Evolutionary conservation across 2,888 invertebrate genomes (phyloP), one percentile per base, ranked within the genome.

Genomic region (Fragum whitleyi): DNA sequence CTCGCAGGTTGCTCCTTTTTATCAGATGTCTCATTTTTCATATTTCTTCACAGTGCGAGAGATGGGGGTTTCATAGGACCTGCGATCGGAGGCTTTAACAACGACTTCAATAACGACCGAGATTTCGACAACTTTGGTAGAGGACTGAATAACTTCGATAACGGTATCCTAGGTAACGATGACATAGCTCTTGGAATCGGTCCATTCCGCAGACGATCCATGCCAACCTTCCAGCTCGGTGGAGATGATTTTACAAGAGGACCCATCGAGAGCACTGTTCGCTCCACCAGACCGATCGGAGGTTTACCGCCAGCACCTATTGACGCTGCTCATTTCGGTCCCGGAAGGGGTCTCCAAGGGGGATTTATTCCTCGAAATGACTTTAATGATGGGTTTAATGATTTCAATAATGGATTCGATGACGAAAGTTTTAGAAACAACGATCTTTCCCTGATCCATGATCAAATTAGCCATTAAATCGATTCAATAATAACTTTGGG

Each of bases 151-250:
- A 47, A 47, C 47, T 47, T 47, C 3, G n/a, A 47, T 16, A 47
- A 47, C 47, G 47, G 47, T 47, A 47, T 47, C 47, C 3, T 47
- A 19, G 47, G 47, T 47, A 47, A 47, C 16, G 47, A 47, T 47
- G 47, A 47, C 14, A n/a, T 47, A 14, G 47, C 47, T 47, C 47
- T 47, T 19, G 47, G 47, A 14, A 47, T 47, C 2, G 47, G 47
- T 47, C 47, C 47, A 47, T 47, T 47, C 47, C 47, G 47, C 47
- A 47, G 47, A 47, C 47, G 47, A 47, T 47, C 47, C 47, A 19
- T 47, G 7, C 47, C 47, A 16, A 9, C 47, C 14, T 14, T 14
- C n/a, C 47, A 5, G 14, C 2, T 47, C 47, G 47, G 7, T 14
- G n/a, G 47, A 47, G 47, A 47, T 16, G 47, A 47, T 47, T 47